These are phyloP conservation scores for Chunga burmeisteri DNA, from an alignment of 2,113 vertebrate species.

Conservation along the genomic window DNA sequence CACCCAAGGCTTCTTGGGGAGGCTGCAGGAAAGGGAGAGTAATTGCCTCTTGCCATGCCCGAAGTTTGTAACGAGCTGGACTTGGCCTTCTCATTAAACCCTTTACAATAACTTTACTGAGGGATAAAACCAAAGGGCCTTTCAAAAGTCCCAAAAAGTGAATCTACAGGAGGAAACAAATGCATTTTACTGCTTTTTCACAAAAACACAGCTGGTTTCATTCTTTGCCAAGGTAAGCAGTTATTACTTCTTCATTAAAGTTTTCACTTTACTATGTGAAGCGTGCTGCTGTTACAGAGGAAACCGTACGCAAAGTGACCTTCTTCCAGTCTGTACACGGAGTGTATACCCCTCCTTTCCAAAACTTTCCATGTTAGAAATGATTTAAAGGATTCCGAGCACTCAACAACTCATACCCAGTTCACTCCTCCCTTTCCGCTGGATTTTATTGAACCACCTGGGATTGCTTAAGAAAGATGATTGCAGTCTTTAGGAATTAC, in stretches of 20 bases:
- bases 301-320: neutral
- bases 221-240: neutral
- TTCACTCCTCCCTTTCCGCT: neutral
- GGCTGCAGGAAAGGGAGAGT: neutral
- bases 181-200: neutral
- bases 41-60: neutral
- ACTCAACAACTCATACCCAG: neutral
- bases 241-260: constrained; percentile 24
- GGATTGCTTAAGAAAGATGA: neutral
- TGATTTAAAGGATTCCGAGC: neutral
- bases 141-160: neutral
- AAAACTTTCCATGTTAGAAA: neutral
- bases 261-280: neutral
- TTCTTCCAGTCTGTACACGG: neutral
- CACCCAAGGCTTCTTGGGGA: neutral
- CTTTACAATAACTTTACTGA: neutral
- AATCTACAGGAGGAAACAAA: neutral
- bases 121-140: neutral
- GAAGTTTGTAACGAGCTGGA: neutral
- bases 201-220: neutral
- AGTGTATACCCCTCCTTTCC: neutral
- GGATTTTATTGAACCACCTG: constrained; percentile 1
- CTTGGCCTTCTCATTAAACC: neutral
- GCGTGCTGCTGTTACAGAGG: neutral
- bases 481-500: neutral